A percentile compares a stretch with the other conserved stretches of the same genome.
These are phyloP conservation scores for Atta texana DNA, from an alignment of 1,140 invertebrate species.

Conservation along the genomic window DNA sequence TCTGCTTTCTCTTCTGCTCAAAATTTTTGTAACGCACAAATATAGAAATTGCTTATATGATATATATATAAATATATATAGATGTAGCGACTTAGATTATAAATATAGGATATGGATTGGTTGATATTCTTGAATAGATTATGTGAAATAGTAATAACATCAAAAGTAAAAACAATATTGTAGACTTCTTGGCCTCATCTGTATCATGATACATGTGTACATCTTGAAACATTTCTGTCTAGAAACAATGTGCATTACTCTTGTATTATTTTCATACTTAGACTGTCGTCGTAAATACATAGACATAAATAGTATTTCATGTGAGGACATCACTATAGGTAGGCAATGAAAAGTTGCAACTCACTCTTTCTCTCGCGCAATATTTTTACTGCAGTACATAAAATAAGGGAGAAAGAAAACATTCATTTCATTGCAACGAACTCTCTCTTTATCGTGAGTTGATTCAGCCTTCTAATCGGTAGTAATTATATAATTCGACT, in stretches of 20 bases:
- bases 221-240: conserved; percentile 8
- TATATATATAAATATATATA: no score
- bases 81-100: neutral
- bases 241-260: conserved; percentile 1
- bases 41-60: neutral
- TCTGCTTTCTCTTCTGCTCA: neutral
- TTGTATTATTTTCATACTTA: conserved; percentile 36
- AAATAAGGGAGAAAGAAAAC: neutral
- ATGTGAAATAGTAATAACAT: conserved; percentile 3
- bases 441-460: neutral
- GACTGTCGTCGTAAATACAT: conserved; percentile 42
- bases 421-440: neutral
- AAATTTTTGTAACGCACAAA: neutral
- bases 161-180: neutral
- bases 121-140: neutral
- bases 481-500: conserved; percentile 47
- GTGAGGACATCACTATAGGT: neutral
- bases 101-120: neutral
- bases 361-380: neutral
- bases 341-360: conserved; percentile 15
- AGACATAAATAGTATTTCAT: conserved; percentile 44
- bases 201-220: neutral
- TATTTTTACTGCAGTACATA: conserved; percentile 15
- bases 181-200: neutral
- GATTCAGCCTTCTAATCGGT: neutral